Conservation (phyloP, 2,888 invertebrate species). For the Acrobasis consociella region DNA sequence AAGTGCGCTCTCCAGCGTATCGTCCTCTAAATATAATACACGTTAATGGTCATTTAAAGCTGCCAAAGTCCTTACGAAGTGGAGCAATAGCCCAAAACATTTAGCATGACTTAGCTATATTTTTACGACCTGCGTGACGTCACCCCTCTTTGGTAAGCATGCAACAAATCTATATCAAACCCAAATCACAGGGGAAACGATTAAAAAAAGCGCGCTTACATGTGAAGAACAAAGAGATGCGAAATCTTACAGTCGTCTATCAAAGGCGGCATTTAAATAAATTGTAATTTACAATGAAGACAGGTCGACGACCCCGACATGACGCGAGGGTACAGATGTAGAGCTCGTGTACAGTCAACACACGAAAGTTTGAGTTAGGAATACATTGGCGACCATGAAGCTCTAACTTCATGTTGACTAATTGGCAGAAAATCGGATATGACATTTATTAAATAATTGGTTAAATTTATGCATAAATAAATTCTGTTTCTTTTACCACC, state of each 20-base stretch:
- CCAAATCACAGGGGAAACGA: background rate
- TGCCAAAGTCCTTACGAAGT: no score
- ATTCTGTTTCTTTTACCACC: no score
- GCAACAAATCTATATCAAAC: background rate
- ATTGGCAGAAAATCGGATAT: background rate
- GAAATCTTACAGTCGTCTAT: slow-evolving; percentile 62
- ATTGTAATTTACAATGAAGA: slow-evolving; percentile 77
- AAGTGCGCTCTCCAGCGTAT: no score
- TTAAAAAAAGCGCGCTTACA: slow-evolving; percentile 18
- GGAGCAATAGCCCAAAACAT: no score
- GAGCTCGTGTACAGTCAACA: background rate
- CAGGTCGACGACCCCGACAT: slow-evolving; percentile 71
- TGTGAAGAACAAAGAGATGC: slow-evolving; percentile 31
- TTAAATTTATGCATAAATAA: background rate
- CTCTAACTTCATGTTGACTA: no score
- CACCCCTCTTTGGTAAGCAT: no score
- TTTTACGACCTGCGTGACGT: no score
- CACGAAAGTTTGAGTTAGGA: no score
- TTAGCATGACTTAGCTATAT: no score
- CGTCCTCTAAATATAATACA: no score
- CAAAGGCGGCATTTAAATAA: slow-evolving; percentile 74
- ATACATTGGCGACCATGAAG: no score
- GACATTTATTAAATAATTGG: background rate
- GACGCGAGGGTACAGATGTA: slow-evolving; percentile 38
- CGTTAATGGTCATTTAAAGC: no score